These are phyloP conservation scores for Larimichthys crocea DNA, from an alignment of 2,113 vertebrate genomes.

Conservation along the genomic window DNA sequence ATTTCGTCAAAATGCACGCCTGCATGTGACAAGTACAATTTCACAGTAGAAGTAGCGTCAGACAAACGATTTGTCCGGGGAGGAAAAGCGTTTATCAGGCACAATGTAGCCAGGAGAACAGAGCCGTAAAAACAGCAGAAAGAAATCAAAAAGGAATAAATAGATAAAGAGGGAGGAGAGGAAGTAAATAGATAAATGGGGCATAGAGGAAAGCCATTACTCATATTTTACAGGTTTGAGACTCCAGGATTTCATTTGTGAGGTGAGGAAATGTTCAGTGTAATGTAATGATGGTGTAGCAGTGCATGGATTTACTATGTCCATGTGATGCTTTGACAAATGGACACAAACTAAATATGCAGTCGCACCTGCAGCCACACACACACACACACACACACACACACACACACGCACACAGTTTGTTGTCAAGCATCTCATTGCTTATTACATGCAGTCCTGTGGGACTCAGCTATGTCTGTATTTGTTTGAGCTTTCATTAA, in stretches of 20 bases:
- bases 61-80: constrained; percentile 50
- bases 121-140: neutral
- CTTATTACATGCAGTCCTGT: constrained; percentile 7
- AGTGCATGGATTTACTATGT: constrained; percentile 15
- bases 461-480: neutral
- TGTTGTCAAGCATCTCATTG: constrained; percentile 34
- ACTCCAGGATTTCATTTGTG: constrained; percentile 50
- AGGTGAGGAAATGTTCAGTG: neutral
- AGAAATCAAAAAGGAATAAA: constrained; percentile 25
- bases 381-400: constrained; percentile 8
- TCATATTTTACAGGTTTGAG: constrained; percentile 58
- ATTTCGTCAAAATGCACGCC: constrained; percentile 55
- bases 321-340: constrained; percentile 28
- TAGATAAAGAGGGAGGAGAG: neutral
- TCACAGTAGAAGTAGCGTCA: constrained; percentile 68
- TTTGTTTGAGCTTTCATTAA: constrained; percentile 12
- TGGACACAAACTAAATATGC: neutral
- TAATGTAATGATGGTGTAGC: constrained; percentile 20
- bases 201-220: constrained; percentile 36
- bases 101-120: constrained; percentile 48
- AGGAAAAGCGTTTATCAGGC: constrained; percentile 69
- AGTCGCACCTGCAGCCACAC: neutral
- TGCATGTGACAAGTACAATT: constrained; percentile 74
- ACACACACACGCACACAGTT: constrained; percentile 7
- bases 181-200: constrained; percentile 53